Evolutionary conservation across 2,113 vertebrate species (phyloP), one percentile per base, ranked within the genome.

Genomic region (Alces alces): DNA sequence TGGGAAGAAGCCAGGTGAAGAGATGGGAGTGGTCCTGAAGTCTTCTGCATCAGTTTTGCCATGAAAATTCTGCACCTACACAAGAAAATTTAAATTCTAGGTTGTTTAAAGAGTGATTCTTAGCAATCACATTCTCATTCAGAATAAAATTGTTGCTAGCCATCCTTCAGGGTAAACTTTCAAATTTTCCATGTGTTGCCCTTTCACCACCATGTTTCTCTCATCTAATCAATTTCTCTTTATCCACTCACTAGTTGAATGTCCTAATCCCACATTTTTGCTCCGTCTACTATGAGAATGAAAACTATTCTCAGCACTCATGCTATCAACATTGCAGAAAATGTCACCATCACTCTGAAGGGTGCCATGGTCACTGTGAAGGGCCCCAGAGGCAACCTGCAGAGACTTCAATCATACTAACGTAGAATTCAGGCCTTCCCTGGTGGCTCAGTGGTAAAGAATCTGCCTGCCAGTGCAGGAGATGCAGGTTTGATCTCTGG

Each of bases 81-180:
- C 27, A 66, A 66, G 86, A 36, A 88, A 70, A 95, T 95, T 80
- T 97, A 85, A 90, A 88, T 88, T 33, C 58, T 90, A 64, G 36
- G 90, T 60, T 96, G 73, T 84, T 87, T 80, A 36, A 90, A 55
- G 64, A 92, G 43, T 66, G 43, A 94, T 89, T 88, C 55, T 91
- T 96, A 92, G 91, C 47, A 97, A 94, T 97, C 86, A 95, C 47
- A 58, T 88, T 88, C 82, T 94, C 54, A 90, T 90, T 97, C 54
- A 96, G 91, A 95, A 87, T 78, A 73, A 92, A 93, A 88, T 85
- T 54, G 27, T 50, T 96, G 91, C 86, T 78, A 85, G 76, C 50
- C 66, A n/a, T 57, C 58, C 33, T 88, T 2, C 30, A 86, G 28
- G 17, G 88, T 89, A 82, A 89, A 93, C 19, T 85, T 89, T 58